Evolutionary conservation across 2,888 invertebrate species (phyloP), one percentile per base, ranked within the genome.

Genomic region (Spatulosminthurus flaviceps): DNA sequence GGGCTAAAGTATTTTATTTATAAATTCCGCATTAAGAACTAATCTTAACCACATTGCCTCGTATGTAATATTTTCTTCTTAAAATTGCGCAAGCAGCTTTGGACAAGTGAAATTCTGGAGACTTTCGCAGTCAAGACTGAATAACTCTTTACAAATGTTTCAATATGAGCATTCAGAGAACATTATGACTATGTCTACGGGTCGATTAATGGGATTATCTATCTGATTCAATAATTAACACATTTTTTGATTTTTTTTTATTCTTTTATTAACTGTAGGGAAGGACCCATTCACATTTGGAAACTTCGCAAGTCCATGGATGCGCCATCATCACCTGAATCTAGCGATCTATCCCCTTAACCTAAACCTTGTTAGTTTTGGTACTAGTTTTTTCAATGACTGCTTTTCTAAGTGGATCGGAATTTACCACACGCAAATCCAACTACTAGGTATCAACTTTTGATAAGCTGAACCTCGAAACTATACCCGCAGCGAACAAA

Each of bases 111-210:
- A 80, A 43, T 80, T 80, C 29, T 80, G 80, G 80, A 74, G 61
- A 51, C 41, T 80, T 13, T 78, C 74, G 21, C 64, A 79, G 26
- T 73, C 78, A 26, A 60, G 79, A 66, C 67, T 77, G 24, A 77
- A 81, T 61, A 24, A 26, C 19, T 19, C 19, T 51, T 51, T 78
- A 41, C 69, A 79, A 51, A 34, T 79, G 66, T 77, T 78, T 73
- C 26, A 64, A 60, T 74, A 69, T 26, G 64, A 76, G 21, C 67
- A 51, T n/a, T 61, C 70, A 0, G 60, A 78, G 11, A 79, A 82
- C 29, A 80, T 82, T 22, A 82, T 82, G 82, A 82, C 80, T 16
- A 82, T 82, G 82, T 82, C 82, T 19, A 81, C 81, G 1, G 82
- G 80, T 16, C 79, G 78, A 24, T 19, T 66, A n/a, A 69, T 75